Conservation (phyloP, 2,888 invertebrate genomes). For the Steinernema scapterisci region DNA sequence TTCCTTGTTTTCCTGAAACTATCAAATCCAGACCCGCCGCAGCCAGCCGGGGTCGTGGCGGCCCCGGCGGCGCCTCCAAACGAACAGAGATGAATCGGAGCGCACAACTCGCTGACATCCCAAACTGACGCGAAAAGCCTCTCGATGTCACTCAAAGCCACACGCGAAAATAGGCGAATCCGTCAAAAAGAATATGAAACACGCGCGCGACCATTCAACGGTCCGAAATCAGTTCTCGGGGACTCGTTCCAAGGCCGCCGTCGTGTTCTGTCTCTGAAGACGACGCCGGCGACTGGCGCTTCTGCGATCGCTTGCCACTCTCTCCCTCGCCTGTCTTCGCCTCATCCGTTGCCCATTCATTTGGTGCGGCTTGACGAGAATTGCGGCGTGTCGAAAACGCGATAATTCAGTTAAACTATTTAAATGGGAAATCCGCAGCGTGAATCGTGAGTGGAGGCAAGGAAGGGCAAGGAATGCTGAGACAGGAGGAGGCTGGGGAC, state of each 20-base stretch:
- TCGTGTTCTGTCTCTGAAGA: neutral
- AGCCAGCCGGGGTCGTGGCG: no score
- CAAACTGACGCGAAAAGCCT: constrained; percentile 20
- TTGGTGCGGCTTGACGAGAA: neutral
- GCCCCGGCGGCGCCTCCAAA: no score
- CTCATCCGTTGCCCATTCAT: neutral
- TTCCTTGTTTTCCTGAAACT: no score
- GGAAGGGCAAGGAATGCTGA: no score
- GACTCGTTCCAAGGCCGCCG: constrained; percentile 27
- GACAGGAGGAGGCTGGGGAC: no score
- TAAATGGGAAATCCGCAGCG: constrained; percentile 29
- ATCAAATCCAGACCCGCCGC: no score
- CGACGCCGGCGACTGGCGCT: no score
- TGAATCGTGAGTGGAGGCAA: neutral
- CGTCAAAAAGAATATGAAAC: constrained; percentile 31
- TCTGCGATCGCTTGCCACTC: neutral
- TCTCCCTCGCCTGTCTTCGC: neutral
- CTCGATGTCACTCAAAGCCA: constrained; percentile 18
- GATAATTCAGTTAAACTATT: constrained; percentile 29
- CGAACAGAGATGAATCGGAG: neutral
- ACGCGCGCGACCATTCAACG: constrained; percentile 21
- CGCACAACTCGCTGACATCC: constrained; percentile 18
- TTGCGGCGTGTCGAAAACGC: constrained; percentile 17
- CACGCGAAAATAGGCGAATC: constrained; percentile 8
- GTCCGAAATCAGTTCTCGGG: constrained; percentile 2